Percentiles rank a stretch among this genome's conserved stretches.
These are phyloP conservation scores for Eleginops maclovinus DNA, from an alignment of 2,113 vertebrate genomes.

Conservation along the genomic window DNA sequence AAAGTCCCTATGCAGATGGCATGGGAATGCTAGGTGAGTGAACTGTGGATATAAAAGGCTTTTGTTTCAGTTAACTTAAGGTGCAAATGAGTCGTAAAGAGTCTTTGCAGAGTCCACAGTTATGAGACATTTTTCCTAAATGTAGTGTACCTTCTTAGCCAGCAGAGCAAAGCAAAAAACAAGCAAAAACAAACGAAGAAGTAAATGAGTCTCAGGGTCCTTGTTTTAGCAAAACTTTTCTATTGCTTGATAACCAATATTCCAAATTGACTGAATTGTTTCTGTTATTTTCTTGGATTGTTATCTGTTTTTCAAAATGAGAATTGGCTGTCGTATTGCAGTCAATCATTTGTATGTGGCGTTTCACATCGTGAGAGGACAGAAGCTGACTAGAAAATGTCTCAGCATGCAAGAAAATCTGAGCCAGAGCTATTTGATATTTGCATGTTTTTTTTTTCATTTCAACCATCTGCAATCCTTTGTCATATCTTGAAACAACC, in stretches of 20 bases:
- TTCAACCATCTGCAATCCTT: conserved; percentile 16
- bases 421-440: conserved; percentile 37
- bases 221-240: neutral
- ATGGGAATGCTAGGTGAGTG: conserved; percentile 90
- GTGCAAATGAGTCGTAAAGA: neutral
- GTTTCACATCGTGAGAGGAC: conserved; percentile 33
- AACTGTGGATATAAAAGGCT: neutral
- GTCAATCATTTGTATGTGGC: conserved; percentile 18
- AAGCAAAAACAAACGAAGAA: neutral
- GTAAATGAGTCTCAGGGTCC: neutral
- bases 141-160: neutral
- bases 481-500: conserved; percentile 8
- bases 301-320: neutral
- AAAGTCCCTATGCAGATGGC: conserved; percentile 95
- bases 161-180: neutral
- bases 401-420: conserved; percentile 5
- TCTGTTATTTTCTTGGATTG: neutral
- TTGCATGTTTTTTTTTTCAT: neutral
- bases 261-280: neutral
- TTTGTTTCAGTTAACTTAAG: neutral
- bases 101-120: neutral
- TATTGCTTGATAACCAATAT: neutral
- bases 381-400: conserved; percentile 33
- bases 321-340: neutral
- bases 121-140: neutral